phyloP scores from a whole-genome alignment of 2,113 vertebrate species.

The Solea solea region DNA sequence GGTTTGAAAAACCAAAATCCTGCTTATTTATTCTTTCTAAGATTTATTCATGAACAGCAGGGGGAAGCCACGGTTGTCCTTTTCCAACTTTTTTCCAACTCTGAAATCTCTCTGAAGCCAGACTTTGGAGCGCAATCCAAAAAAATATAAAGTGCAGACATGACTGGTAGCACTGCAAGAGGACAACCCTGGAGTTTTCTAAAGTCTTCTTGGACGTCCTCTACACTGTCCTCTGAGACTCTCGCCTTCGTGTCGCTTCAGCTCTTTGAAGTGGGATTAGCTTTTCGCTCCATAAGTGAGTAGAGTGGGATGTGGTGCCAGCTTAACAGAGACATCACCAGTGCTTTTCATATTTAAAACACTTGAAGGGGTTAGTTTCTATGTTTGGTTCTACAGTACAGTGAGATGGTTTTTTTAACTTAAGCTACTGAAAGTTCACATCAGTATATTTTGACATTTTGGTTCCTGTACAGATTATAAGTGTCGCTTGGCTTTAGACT shows the following conservation, averaged over 20 bases:
- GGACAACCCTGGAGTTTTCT: background rate
- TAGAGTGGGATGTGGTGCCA: background rate
- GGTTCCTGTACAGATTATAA: no score
- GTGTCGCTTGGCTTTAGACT: no score
- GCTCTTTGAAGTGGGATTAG: background rate
- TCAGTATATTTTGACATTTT: no score
- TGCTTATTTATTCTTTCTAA: conserved; percentile 20
- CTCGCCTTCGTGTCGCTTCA: background rate
- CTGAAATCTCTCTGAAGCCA: background rate
- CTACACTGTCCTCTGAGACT: background rate
- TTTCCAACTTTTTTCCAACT: background rate
- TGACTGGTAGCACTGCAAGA: conserved; percentile 1
- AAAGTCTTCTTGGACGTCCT: background rate
- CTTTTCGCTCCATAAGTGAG: background rate
- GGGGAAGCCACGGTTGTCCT: background rate
- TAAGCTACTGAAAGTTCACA: no score
- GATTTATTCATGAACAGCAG: conserved; percentile 28
- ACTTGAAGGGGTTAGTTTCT: background rate
- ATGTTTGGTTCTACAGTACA: no score
- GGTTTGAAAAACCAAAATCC: conserved; percentile 29
- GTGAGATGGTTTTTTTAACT: no score
- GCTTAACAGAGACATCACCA: background rate
- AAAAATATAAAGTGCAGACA: conserved; percentile 4
- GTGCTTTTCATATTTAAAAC: background rate
- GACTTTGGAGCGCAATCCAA: conserved; percentile 8